Percentiles rank a stretch among this genome's conserved stretches.
phyloP scores from a whole-genome alignment of 2,888 invertebrate genomes.

The Operophtera brumata region DNA sequence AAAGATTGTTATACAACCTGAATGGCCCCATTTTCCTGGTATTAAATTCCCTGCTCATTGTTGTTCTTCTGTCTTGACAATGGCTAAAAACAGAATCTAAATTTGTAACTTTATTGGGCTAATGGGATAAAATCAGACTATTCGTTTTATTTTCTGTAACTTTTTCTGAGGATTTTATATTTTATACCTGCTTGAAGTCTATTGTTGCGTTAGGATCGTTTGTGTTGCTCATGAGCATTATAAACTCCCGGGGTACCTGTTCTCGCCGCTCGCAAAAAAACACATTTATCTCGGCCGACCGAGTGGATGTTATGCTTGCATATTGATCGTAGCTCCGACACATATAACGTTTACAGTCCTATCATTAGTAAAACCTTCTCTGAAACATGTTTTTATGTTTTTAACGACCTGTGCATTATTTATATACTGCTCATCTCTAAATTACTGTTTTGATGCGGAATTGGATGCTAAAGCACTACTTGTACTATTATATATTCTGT shows the following conservation, averaged over 20 bases:
- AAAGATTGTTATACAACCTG: slow-evolving; percentile 14
- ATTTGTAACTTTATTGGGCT: too few relatives aligned
- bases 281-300: slow-evolving; percentile 15
- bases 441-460: slow-evolving; percentile 15
- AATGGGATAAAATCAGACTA: not conserved
- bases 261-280: slow-evolving; percentile 42
- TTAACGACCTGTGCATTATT: slow-evolving; percentile 2
- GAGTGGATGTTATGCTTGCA: slow-evolving; percentile 37
- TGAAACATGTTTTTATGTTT: slow-evolving; percentile 13
- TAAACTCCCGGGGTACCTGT: slow-evolving; percentile 41
- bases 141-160: slow-evolving; percentile 6
- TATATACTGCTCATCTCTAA: not conserved
- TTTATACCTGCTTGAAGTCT: slow-evolving; percentile 37
- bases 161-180: slow-evolving; percentile 19
- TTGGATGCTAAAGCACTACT: slow-evolving; percentile 7
- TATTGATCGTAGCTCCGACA: slow-evolving; percentile 22
- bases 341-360: slow-evolving; percentile 16
- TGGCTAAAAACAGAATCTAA: too few relatives aligned
- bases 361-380: slow-evolving; percentile 15
- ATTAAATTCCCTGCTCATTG: not conserved
- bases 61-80: too few relatives aligned
- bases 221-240: slow-evolving; percentile 26
- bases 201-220: slow-evolving; percentile 35
- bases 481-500: too few relatives aligned
- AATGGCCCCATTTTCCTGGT: slow-evolving; percentile 15